Evolutionary conservation across 2,113 vertebrate species (phyloP).

Genomic region (Grammomys dolichurus): DNA sequence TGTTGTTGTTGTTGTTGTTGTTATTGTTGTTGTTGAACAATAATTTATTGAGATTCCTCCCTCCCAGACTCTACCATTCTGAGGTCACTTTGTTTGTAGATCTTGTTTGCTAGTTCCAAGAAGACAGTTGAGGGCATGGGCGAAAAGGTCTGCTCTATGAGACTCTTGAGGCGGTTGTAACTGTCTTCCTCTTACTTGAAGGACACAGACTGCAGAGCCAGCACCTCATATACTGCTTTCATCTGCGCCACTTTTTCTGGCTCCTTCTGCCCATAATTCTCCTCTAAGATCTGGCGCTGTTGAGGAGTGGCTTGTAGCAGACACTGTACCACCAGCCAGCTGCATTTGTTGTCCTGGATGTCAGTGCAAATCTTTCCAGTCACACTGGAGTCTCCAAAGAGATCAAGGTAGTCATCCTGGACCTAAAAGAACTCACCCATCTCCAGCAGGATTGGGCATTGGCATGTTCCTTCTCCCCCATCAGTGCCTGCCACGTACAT

Average conservation of each 20-base stretch:
- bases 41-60: background rate
- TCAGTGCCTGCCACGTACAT: too few species aligned
- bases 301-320: too few species aligned
- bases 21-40: background rate
- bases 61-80: background rate
- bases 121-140: slow-evolving; percentile 91
- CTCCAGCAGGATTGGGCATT: too few species aligned
- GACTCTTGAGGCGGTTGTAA: slow-evolving; percentile 89
- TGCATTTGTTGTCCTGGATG: too few species aligned
- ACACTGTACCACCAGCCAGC: too few species aligned
- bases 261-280: slow-evolving; percentile 93
- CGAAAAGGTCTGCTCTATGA: slow-evolving; percentile 87
- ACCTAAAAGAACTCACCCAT: too few species aligned
- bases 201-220: slow-evolving; percentile 89
- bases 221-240: slow-evolving; percentile 90
- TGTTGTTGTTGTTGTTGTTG: too few species aligned
- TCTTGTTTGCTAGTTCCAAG: slow-evolving; percentile 91
- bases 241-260: slow-evolving; percentile 90
- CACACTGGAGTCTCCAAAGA: too few species aligned
- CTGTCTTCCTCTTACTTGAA: slow-evolving; percentile 91
- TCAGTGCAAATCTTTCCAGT: too few species aligned
- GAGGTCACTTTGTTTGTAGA: slow-evolving; percentile 94
- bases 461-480: too few species aligned
- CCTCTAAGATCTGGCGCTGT: slow-evolving; percentile 73
- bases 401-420: too few species aligned